These are phyloP conservation scores for Oryzias melastigma DNA, from an alignment of 2,113 vertebrate genomes.

Conservation along the genomic window DNA sequence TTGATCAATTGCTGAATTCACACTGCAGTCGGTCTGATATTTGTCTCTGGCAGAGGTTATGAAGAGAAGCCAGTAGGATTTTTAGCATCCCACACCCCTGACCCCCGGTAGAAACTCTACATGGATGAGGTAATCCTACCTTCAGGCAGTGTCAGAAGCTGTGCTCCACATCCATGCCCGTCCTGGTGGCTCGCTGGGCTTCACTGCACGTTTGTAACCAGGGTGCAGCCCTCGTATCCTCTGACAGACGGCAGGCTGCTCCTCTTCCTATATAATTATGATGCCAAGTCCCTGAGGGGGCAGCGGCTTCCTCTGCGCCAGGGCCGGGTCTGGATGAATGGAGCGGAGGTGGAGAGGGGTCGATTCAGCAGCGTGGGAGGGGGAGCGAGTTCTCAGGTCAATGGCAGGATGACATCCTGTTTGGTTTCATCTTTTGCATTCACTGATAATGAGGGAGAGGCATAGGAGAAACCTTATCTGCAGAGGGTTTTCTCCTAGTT, in stretches of 20 bases:
- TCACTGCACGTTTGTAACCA: slow-evolving; percentile 6
- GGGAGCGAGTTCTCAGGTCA: slow-evolving; percentile 33
- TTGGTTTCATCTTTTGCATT: slow-evolving; percentile 23
- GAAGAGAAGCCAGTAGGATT: slow-evolving; percentile 7
- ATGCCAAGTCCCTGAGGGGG: slow-evolving; percentile 52
- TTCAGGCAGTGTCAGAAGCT: slow-evolving; percentile 33
- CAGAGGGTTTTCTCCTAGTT: slow-evolving; percentile 34
- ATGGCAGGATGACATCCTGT: slow-evolving; percentile 27
- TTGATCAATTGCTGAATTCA: not conserved
- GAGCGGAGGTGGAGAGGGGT: slow-evolving; percentile 28
- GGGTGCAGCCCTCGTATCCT: slow-evolving; percentile 35
- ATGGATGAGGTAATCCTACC: slow-evolving; percentile 51
- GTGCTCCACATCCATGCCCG: slow-evolving; percentile 31
- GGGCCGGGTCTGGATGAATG: slow-evolving; percentile 37
- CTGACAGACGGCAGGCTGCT: slow-evolving; percentile 39
- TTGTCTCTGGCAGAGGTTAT: slow-evolving; percentile 4
- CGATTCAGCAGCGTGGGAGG: not conserved
- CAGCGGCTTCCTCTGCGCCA: slow-evolving; percentile 55
- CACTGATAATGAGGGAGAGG: slow-evolving; percentile 26
- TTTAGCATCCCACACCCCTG: slow-evolving; percentile 3
- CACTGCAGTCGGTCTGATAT: not conserved
- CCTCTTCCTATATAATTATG: slow-evolving; percentile 60
- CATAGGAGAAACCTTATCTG: slow-evolving; percentile 19
- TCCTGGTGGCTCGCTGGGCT: slow-evolving; percentile 8
- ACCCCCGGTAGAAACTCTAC: not conserved